Evolutionary conservation across 2,888 invertebrate species (phyloP).

Genomic region (Dastarcus helophoroides): DNA sequence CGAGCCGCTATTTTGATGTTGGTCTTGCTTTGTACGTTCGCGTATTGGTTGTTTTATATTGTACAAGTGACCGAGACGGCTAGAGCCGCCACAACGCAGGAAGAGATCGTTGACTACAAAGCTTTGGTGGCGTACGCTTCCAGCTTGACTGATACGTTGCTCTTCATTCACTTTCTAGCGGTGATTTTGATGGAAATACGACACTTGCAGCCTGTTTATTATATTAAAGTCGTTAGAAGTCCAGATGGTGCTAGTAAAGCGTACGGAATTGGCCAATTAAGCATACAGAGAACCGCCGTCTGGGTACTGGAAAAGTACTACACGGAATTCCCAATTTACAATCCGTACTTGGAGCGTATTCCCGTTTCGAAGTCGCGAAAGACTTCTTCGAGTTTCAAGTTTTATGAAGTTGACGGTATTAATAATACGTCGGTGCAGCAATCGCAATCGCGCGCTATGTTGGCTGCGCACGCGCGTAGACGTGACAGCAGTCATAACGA

Average conservation of each 20-base stretch:
- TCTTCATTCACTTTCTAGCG: conserved; percentile 91
- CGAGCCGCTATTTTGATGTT: conserved; percentile 81
- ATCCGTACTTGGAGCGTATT: conserved; percentile 87
- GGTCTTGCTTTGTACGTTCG: conserved; percentile 83
- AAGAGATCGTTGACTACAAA: conserved; percentile 74
- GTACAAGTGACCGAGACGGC: conserved; percentile 80
- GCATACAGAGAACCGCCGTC: conserved; percentile 90
- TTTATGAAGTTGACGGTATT: conserved; percentile 88
- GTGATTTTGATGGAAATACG: conserved; percentile 88
- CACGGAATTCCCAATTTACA: conserved; percentile 91
- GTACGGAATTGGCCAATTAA: conserved; percentile 80
- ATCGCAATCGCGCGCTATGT: conserved; percentile 57
- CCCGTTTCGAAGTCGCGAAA: conserved; percentile 76
- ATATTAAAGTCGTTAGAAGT: conserved; percentile 81
- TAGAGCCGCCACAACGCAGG: conserved; percentile 66
- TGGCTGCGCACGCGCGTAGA: conserved; percentile 69
- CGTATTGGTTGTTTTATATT: conserved; percentile 97
- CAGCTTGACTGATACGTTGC: conserved; percentile 83
- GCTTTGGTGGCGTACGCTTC: conserved; percentile 86
- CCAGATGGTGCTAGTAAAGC: conserved; percentile 90
- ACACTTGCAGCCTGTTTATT: conserved; percentile 82
- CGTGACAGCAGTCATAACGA: conserved; percentile 93
- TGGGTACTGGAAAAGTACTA: conserved; percentile 93
- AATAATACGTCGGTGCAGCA: conserved; percentile 52
- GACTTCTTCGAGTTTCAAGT: conserved; percentile 78